Conservation (phyloP, 2,888 invertebrate genomes). For the Chrysomela aeneicollis region DNA sequence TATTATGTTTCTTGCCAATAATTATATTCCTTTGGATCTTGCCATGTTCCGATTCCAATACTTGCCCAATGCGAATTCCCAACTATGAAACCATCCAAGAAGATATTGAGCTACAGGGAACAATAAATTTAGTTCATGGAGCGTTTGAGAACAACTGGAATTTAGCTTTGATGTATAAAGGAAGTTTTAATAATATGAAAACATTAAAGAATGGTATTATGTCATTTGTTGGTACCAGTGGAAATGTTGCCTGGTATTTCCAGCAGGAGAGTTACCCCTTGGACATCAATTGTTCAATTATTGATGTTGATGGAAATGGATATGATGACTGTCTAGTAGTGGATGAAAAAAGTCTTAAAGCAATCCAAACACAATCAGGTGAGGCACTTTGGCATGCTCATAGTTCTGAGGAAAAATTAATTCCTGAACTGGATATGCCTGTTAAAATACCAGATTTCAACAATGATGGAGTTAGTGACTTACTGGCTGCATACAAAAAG, state of each 20-base stretch:
- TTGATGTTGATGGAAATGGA: conserved; percentile 77
- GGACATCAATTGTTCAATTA: conserved; percentile 75
- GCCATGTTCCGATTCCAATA: conserved; percentile 76
- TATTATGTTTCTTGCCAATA: conserved; percentile 75
- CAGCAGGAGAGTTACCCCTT: conserved; percentile 73
- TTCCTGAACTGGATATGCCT: conserved; percentile 73
- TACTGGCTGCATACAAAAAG: conserved; percentile 66
- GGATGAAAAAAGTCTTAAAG: conserved; percentile 73
- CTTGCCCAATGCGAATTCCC: conserved; percentile 72
- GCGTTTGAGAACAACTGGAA: conserved; percentile 71
- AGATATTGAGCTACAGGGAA: conserved; percentile 74
- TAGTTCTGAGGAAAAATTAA: conserved; percentile 65
- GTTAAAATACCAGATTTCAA: conserved; percentile 76
- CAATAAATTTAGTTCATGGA: conserved; percentile 74
- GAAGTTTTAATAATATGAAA: conserved; percentile 69
- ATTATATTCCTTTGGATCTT: conserved; percentile 78
- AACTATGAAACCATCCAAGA: conserved; percentile 76
- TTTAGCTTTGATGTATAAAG: conserved; percentile 77
- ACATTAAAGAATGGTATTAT: conserved; percentile 58
- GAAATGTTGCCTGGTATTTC: conserved; percentile 78
- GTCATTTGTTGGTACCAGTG: conserved; percentile 61
- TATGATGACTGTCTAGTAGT: conserved; percentile 78
- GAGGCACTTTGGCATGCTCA: conserved; percentile 68
- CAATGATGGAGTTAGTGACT: conserved; percentile 74
- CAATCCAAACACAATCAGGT: conserved; percentile 69